phyloP scores from a whole-genome alignment of 2,888 invertebrate species.

The Brachynemurus nebulosus region DNA sequence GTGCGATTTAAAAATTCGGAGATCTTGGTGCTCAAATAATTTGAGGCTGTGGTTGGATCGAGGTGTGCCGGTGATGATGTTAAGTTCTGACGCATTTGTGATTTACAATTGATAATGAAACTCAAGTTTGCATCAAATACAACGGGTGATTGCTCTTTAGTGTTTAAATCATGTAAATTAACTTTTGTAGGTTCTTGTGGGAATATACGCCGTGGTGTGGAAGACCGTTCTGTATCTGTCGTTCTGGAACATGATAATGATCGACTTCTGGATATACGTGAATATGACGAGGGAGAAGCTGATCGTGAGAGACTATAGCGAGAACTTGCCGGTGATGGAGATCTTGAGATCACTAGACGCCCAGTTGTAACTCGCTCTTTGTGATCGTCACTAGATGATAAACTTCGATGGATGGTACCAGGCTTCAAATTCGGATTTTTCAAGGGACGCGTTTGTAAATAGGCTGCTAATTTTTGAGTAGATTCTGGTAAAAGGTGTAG shows the following conservation, averaged over 20 bases:
- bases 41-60: conserved; percentile 64
- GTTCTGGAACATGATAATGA: conserved; percentile 18
- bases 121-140: conserved; percentile 71
- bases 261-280: conserved; percentile 28
- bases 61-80: conserved; percentile 61
- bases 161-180: conserved; percentile 43
- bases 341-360: conserved; percentile 12
- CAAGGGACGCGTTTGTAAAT: conserved; percentile 6
- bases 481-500: neutral
- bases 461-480: neutral
- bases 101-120: conserved; percentile 61
- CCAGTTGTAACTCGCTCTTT: conserved; percentile 5
- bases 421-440: neutral
- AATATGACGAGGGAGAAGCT: conserved; percentile 13
- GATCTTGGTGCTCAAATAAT: conserved; percentile 59
- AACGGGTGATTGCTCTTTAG: conserved; percentile 61
- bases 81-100: conserved; percentile 50
- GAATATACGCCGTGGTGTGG: conserved; percentile 50
- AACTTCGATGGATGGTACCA: neutral
- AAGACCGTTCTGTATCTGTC: conserved; percentile 29
- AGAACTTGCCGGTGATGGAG: conserved; percentile 14
- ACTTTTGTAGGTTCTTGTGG: conserved; percentile 44
- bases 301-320: conserved; percentile 9
- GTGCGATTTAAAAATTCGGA: conserved; percentile 67
- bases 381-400: neutral